Conservation (phyloP, 2,797 vertebrate genomes). For the Bovichtus variegatus region DNA sequence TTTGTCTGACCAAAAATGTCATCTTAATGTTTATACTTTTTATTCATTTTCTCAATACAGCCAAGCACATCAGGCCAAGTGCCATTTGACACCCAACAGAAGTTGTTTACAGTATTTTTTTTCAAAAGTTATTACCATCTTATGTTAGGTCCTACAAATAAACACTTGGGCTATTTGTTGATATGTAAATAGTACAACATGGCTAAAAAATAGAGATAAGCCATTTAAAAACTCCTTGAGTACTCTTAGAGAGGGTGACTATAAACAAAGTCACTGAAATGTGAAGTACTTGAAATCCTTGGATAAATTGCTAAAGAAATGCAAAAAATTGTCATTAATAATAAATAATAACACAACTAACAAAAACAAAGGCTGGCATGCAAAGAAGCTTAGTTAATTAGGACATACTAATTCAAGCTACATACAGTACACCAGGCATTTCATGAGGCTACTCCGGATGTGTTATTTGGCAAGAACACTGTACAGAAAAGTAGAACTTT, state of each 20-base stretch:
- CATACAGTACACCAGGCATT: constrained; percentile 46
- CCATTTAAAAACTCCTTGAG: constrained; percentile 42
- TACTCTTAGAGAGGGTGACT: constrained; percentile 23
- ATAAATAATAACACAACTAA: constrained; percentile 80
- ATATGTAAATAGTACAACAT: constrained; percentile 33
- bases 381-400: constrained; percentile 68
- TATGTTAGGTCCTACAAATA: constrained; percentile 41
- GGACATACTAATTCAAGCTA: constrained; percentile 60
- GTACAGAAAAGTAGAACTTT: constrained; percentile 68
- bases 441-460: constrained; percentile 51
- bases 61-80: constrained; percentile 45
- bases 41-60: constrained; percentile 56
- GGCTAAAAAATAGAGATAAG: constrained; percentile 12
- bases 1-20: constrained; percentile 22
- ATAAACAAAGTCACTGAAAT: constrained; percentile 57
- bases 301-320: constrained; percentile 53
- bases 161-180: constrained; percentile 37
- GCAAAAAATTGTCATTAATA: constrained; percentile 63
- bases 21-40: constrained; percentile 31
- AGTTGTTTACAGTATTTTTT: constrained; percentile 18
- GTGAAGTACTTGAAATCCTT: constrained; percentile 65
- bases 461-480: constrained; percentile 70
- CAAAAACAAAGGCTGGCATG: constrained; percentile 61
- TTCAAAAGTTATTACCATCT: constrained; percentile 1
- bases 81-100: constrained; percentile 26